These are phyloP conservation scores for Maconellicoccus hirsutus DNA, from an alignment of 1,140 invertebrate genomes.

Conservation along the genomic window DNA sequence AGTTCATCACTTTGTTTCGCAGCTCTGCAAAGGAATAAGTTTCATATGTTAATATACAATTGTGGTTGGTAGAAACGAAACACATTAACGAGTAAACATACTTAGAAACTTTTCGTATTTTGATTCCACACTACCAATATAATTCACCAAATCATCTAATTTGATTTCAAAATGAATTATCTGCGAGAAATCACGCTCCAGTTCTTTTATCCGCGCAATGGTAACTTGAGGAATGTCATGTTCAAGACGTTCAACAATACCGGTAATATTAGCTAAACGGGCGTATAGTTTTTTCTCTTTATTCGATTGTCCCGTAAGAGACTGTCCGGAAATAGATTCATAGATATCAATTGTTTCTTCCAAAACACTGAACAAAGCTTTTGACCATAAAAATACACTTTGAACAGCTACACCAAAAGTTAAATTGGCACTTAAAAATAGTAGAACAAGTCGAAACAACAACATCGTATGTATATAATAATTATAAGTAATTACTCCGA, in stretches of 20 bases:
- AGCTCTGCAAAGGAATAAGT: slow-evolving; percentile 5
- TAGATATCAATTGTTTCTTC: neutral
- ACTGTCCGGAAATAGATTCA: neutral
- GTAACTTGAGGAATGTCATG: slow-evolving; percentile 11
- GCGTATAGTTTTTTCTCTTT: neutral
- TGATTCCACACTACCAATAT: neutral
- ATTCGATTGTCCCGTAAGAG: neutral
- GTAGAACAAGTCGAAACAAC: neutral
- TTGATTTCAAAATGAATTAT: slow-evolving; percentile 17
- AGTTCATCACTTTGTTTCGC: neutral
- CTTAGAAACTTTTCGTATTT: neutral
- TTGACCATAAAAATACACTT: neutral
- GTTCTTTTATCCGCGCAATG: neutral
- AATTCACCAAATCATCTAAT: neutral
- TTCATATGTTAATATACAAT: too few relatives aligned
- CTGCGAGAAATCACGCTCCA: slow-evolving; percentile 11
- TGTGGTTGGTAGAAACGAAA: too few relatives aligned
- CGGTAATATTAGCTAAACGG: neutral
- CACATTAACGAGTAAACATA: neutral
- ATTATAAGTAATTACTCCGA: neutral
- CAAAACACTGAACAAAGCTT: neutral
- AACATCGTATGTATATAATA: neutral
- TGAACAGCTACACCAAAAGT: neutral
- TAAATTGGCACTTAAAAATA: neutral
- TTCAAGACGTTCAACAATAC: neutral